Conservation (phyloP, 2,888 invertebrate species). For the Philereme transversata region DNA sequence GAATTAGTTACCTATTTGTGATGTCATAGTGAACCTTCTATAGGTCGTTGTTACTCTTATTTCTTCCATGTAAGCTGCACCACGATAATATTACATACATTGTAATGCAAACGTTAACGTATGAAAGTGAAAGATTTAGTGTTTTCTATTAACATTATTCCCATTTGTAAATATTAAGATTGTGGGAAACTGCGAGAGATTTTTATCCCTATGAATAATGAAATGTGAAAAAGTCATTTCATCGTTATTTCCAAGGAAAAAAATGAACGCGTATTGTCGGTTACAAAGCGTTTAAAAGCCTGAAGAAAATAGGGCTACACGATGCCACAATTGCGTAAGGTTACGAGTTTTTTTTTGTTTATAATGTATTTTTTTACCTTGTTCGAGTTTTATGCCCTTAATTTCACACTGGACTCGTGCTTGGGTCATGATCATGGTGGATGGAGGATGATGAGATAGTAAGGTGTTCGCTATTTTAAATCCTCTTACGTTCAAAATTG, state of each 20-base stretch:
- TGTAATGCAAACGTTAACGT: conserved; percentile 36
- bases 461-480: too few species aligned
- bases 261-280: conserved; percentile 8
- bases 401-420: too few species aligned
- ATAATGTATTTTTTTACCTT: too few species aligned
- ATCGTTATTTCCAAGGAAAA: conserved; percentile 10
- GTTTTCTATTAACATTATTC: conserved; percentile 33
- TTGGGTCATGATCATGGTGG: too few species aligned
- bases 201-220: conserved; percentile 26
- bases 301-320: too few species aligned
- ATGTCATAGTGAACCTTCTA: conserved; percentile 9
- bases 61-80: conserved; percentile 5
- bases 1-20: too few species aligned
- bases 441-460: too few species aligned
- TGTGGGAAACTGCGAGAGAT: conserved; percentile 24
- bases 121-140: conserved; percentile 36
- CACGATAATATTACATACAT: conserved; percentile 36
- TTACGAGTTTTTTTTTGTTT: too few species aligned
- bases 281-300: not conserved
- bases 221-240: conserved; percentile 15
- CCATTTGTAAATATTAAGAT: conserved; percentile 31
- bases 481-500: too few species aligned
- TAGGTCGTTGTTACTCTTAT: not conserved
- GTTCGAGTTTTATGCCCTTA: too few species aligned
- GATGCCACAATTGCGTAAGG: not conserved